Percentiles rank a stretch among this genome's conserved stretches.
These are phyloP conservation scores for Brachionus asplanchnoidis DNA, from an alignment of 1,140 invertebrate genomes.

Conservation along the genomic window DNA sequence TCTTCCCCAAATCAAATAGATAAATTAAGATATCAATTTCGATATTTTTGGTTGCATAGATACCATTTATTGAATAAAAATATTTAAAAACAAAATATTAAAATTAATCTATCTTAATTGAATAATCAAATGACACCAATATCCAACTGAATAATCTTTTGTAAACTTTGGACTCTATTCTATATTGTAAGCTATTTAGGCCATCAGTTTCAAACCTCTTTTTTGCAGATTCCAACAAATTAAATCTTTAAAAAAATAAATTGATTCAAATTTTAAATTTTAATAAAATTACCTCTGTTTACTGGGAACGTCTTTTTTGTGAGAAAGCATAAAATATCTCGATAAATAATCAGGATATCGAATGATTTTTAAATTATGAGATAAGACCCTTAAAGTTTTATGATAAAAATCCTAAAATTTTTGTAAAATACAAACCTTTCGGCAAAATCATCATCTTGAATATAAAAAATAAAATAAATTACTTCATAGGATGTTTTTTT, in stretches of 20 bases:
- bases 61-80: not conserved
- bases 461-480: not conserved
- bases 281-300: not conserved
- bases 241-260: slow-evolving; percentile 5
- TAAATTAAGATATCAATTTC: not conserved
- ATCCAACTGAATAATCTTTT: slow-evolving; percentile 23
- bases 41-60: not conserved
- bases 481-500: not conserved
- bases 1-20: not conserved
- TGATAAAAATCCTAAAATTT: not conserved
- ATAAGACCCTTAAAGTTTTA: not conserved
- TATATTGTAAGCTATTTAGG: slow-evolving; percentile 8
- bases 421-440: not conserved
- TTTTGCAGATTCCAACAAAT: not conserved
- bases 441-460: slow-evolving; percentile 28
- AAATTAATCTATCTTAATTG: not conserved
- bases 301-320: slow-evolving; percentile 32
- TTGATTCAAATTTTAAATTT: not conserved
- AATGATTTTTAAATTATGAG: slow-evolving; percentile 12
- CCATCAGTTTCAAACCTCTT: slow-evolving; percentile 18
- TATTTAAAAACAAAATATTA: not conserved
- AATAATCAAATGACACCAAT: not conserved
- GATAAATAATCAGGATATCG: slow-evolving; percentile 36
- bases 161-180: not conserved
- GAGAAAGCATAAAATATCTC: slow-evolving; percentile 26